Base-by-base conservation (phyloP, 2,888 invertebrate species). In the Synanthedon formicaeformis region DNA sequence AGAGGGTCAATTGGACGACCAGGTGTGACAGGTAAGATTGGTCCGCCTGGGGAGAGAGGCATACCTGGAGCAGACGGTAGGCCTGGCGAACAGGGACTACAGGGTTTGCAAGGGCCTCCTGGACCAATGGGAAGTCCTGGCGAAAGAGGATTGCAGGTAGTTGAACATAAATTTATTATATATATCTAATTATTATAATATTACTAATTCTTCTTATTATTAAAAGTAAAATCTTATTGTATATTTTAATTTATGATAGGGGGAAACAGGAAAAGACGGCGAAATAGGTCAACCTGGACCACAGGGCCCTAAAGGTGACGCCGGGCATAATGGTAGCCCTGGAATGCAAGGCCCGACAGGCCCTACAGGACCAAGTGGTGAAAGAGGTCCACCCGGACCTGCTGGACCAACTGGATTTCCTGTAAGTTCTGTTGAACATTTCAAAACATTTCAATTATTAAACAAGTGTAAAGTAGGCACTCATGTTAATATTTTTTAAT, bases 31-130 rank as follows among this genome's bases (percentile, higher is more conserved):
- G 94, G 94, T 0, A 92, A 92, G 76, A 76, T 90, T 8, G 94
- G 94, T 4, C 89, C 89, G 53, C 88, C 91, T 49, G 94, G 94
- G 23, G 93, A 93, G 68, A 87, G 93, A 56, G 94, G 94, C 50
- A 85, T 92, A 65, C 91, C 92, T 50, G 96, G 96, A 10, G 93
- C 94, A 54, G 96, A 96, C 78, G 96, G 96, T 5, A 93, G 93
- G 69, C 90, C 94, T 12, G 96, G 96, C 23, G 95, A 95, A 66
- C 92, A 92, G 65, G 96, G 96, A 49, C 85, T 90, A 12, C 92
- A 92, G 70, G 96, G 96, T 13, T 81, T 93, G 16, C 93, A 93
- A 80, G 96, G 96, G 40, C 81, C 93, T 14, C 94, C 93, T 50
- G 95, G 95, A 50, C 89, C 92, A 2, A 89, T 93, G 64, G 95